Base-by-base conservation (phyloP, 2,888 invertebrate genomes). In the Nowickia ferox region DNA sequence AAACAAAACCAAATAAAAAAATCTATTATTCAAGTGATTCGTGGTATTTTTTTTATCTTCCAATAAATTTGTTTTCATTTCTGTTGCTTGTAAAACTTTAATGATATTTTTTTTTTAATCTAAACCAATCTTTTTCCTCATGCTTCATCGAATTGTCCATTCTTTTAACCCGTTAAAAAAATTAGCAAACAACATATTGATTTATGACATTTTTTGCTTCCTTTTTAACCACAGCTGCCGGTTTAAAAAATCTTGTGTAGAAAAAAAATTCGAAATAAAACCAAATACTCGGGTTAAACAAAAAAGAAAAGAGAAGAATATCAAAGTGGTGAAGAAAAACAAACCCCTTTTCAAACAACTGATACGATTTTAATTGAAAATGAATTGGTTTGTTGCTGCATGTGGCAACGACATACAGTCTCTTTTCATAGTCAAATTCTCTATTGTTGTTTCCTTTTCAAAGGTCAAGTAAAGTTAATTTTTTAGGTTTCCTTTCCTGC, bases 351-450 rank as follows among this genome's bases (percentile, higher is more conserved):
- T 46, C 53, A 55, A 61, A 53, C 30, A 66, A 88, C 89, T 91
- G 92, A 91, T 92, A 89, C 89, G 90, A 89, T 91, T 92, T 92
- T 92, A 92, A 92, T 92, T 92, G 91, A 91, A 92, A 92, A 89
- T 89, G 91, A 90, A 91, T 92, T 91, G 90, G 90, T 90, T 89
- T 61, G 48, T 48, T 65, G 78, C 71, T 40, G 57, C 42, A 51
- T 17, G 46, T 51, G 22, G n/a, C 1, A 22, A 9, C 51, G 30
- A 30, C 40, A 30, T 51, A 8, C 15, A 63, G 76, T 66, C 51
- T 22, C 38, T 59, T 30, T 30, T 57, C 19, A 46, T 40, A 65
- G 40, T 30, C 46, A 66, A 74, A 75, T 22, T 3, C n/a, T 59
- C 9, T 66, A 48, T 57, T 80, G 76, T 76, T 80, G 71, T 61